phyloP scores from a whole-genome alignment of 2,113 vertebrate species.

The Mus pahari region DNA sequence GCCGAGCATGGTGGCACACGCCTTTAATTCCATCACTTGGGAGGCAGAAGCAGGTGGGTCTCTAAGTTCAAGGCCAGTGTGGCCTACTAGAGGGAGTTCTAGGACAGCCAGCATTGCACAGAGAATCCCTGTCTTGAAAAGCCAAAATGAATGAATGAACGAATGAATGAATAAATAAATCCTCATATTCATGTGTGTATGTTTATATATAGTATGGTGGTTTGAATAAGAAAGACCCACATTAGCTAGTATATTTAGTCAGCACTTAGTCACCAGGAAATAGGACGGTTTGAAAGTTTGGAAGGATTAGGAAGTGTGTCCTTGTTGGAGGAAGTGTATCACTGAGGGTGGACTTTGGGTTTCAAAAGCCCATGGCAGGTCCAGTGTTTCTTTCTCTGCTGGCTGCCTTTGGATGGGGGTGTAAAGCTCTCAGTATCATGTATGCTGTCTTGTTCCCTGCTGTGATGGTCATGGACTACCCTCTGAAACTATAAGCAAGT shows the following conservation, averaged over 20 bases:
- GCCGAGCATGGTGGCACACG: neutral
- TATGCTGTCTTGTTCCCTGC: neutral
- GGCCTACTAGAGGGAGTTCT: neutral
- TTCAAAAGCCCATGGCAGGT: neutral
- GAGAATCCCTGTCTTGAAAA: neutral
- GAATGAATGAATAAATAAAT: neutral
- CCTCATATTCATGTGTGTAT: neutral
- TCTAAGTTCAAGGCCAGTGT: neutral
- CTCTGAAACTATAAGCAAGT: neutral
- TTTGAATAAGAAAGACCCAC: neutral
- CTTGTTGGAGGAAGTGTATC: neutral
- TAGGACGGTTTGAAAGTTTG: neutral
- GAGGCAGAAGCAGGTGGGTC: neutral
- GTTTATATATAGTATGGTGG: neutral
- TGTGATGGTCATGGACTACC: neutral
- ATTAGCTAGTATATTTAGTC: neutral
- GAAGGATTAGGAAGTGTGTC: neutral
- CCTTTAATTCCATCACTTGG: neutral
- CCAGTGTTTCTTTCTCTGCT: neutral
- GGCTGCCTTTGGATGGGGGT: neutral
- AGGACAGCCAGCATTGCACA: neutral
- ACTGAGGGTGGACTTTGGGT: neutral
- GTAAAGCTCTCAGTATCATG: neutral
- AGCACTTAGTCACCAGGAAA: neutral
- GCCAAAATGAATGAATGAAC: neutral